Percentiles rank a stretch among this genome's conserved stretches.
Evolutionary conservation across 2,797 vertebrate species (phyloP).

Genomic region (Mionectes olivaceus): DNA sequence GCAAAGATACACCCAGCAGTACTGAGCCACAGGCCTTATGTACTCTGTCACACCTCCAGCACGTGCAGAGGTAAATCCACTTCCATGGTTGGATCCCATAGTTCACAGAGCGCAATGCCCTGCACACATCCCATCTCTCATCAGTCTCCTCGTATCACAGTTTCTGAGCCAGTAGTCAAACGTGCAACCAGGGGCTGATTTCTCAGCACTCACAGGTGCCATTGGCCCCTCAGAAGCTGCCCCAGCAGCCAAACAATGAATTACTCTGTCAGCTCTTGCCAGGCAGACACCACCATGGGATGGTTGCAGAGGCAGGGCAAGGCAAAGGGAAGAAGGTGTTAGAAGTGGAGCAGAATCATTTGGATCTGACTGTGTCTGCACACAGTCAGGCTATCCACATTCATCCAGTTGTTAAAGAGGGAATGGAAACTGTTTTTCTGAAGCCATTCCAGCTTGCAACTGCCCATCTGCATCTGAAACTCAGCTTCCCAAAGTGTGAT

Average conservation of each 20-base stretch:
- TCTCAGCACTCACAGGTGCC: neutral
- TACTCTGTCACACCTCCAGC: neutral
- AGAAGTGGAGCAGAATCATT: too few species aligned
- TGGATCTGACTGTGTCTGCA: too few species aligned
- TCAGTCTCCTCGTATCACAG: neutral
- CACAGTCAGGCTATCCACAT: too few species aligned
- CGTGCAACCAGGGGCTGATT: neutral
- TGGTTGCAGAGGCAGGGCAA: too few species aligned
- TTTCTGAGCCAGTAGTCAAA: neutral
- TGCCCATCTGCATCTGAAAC: neutral
- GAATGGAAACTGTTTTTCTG: too few species aligned
- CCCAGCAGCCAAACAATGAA: neutral
- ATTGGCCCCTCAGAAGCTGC: neutral
- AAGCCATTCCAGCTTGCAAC: neutral
- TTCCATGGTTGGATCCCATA: neutral
- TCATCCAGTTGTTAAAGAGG: too few species aligned
- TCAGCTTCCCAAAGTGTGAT: neutral
- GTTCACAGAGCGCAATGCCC: neutral
- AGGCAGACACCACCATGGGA: too few species aligned
- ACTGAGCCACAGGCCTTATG: neutral
- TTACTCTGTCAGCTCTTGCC: neutral
- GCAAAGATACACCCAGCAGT: neutral
- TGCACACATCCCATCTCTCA: neutral
- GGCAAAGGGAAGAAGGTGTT: too few species aligned
- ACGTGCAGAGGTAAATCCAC: neutral